phyloP scores from a whole-genome alignment of 2,797 vertebrate genomes.

The Acropternis orthonyx region DNA sequence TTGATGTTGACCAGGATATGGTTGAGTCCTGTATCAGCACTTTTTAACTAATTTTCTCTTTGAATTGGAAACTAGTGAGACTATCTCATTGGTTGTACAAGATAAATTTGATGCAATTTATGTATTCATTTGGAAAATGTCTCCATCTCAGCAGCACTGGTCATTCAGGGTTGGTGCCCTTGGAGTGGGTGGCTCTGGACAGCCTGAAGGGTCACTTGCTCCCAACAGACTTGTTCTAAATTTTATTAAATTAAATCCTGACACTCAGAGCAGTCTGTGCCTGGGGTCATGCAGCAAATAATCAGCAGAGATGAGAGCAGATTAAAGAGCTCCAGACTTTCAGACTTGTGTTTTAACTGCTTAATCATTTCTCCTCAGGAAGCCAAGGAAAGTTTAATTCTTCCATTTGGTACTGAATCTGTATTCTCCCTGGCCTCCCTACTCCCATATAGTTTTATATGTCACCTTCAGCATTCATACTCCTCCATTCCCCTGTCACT shows the following conservation, averaged over 20 bases:
- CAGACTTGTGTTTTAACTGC: neutral
- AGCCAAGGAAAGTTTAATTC: neutral
- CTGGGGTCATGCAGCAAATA: neutral
- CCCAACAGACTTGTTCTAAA: rapidly evolving
- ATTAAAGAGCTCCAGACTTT: neutral
- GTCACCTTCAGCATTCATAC: neutral
- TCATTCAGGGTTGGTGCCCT: rapidly evolving
- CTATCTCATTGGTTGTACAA: neutral
- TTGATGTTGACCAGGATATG: neutral
- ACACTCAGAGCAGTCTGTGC: neutral
- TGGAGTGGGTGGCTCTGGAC: neutral
- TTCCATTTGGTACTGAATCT: neutral
- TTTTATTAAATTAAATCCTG: neutral
- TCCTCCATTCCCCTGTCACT: neutral
- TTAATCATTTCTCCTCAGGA: neutral
- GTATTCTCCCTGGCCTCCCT: neutral
- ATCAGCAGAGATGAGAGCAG: neutral
- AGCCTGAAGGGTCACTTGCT: neutral
- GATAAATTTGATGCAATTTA: neutral
- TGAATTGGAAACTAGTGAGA: neutral
- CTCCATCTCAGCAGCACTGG: neutral
- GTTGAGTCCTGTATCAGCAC: neutral
- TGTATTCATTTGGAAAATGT: neutral
- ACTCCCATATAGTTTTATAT: neutral
- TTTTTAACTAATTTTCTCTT: neutral